Evolutionary conservation across 2,113 vertebrate genomes (phyloP).

Genomic region (Mesembrinibis cayennensis): DNA sequence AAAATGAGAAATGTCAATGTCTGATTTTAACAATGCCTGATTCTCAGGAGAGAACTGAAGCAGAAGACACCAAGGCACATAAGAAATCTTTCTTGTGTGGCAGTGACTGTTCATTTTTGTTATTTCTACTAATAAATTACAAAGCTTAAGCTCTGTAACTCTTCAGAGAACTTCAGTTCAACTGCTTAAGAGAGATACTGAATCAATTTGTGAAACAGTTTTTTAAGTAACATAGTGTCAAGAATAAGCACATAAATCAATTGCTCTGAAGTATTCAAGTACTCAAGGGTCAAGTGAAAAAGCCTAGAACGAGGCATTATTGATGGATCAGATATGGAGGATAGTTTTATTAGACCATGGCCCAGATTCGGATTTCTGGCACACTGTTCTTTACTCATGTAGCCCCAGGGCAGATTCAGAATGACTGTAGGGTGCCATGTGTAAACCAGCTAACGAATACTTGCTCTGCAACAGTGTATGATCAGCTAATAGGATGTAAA

Average conservation of each 20-base stretch:
- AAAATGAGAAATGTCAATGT: conserved; percentile 34
- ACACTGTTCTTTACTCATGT: neutral
- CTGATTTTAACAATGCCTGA: conserved; percentile 5
- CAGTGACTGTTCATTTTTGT: neutral
- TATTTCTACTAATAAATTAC: neutral
- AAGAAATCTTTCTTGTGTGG: conserved; percentile 2
- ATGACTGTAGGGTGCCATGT: neutral
- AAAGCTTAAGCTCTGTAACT: neutral
- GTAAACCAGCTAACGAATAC: neutral
- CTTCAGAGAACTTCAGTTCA: neutral
- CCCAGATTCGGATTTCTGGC: neutral
- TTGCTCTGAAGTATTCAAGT: neutral
- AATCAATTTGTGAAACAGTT: conserved; percentile 30
- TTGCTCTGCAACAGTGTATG: neutral
- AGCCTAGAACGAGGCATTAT: neutral
- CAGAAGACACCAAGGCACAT: neutral
- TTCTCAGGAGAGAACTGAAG: neutral
- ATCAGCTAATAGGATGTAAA: neutral
- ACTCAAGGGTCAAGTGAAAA: fast-evolving
- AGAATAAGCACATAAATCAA: conserved; percentile 2
- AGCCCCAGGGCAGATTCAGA: neutral
- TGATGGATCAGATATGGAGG: neutral
- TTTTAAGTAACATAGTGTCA: conserved; percentile 5
- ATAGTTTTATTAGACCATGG: neutral
- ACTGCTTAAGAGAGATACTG: neutral